Evolutionary conservation across 2,113 vertebrate genomes (phyloP).

Genomic region (Dolichotis patagonum): DNA sequence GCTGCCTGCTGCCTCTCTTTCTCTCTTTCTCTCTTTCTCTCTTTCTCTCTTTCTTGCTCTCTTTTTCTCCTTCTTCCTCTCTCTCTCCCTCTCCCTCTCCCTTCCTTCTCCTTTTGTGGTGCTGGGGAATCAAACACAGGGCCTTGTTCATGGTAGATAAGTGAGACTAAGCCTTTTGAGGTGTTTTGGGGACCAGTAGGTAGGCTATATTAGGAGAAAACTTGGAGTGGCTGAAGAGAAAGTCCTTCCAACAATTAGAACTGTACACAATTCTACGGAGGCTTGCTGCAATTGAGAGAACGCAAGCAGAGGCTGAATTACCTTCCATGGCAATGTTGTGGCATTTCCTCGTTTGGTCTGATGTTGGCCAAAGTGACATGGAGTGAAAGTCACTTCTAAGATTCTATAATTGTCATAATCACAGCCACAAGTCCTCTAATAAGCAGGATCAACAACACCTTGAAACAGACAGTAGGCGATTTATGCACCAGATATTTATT

Average conservation of each 20-base stretch:
- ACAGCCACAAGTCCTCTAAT: not conserved
- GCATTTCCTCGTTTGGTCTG: not conserved
- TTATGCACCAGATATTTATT: not conserved
- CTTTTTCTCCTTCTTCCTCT: not conserved
- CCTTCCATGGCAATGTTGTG: not conserved
- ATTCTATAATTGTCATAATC: not conserved
- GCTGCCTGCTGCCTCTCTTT: not conserved
- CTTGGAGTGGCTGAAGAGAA: not conserved
- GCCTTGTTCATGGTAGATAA: not conserved
- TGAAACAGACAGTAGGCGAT: not conserved
- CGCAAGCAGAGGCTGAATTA: not conserved
- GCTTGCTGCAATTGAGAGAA: not conserved
- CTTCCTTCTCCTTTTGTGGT: not conserved
- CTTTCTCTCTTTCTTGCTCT: not conserved
- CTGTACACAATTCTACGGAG: not conserved
- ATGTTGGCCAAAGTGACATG: not conserved
- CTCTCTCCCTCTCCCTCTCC: not conserved
- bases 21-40: not conserved
- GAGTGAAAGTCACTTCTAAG: constrained; percentile 38
- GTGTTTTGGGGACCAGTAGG: constrained; percentile 7
- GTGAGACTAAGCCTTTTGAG: not conserved
- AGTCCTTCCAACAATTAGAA: not conserved
- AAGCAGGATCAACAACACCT: not conserved
- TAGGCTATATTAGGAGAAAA: not conserved
- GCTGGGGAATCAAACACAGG: not conserved